phyloP scores from a whole-genome alignment of 2,797 vertebrate genomes.

The Sebastes hopkinsi region DNA sequence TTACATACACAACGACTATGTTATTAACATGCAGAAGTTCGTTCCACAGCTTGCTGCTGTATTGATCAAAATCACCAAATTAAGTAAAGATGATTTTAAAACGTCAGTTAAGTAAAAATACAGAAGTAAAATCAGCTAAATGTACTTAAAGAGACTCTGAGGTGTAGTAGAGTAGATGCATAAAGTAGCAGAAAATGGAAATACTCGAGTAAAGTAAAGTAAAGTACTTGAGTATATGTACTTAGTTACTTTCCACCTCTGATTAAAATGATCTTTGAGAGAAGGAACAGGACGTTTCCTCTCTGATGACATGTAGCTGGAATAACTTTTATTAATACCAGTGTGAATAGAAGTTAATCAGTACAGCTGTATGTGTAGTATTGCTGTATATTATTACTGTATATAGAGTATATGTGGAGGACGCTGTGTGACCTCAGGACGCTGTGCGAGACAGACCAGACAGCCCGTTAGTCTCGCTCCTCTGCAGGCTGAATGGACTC shows the following conservation, averaged over 20 bases:
- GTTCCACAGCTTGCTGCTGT: too few relatives aligned
- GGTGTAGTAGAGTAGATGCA: too few relatives aligned
- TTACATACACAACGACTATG: too few relatives aligned
- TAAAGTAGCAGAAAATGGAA: background rate
- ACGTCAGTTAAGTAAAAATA: too few relatives aligned
- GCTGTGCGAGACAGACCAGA: constrained; percentile 32
- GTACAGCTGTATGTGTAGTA: background rate
- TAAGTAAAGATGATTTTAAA: too few relatives aligned
- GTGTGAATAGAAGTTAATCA: background rate
- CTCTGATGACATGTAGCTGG: background rate
- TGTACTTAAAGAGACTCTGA: background rate
- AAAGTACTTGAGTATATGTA: background rate
- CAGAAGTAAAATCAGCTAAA: background rate
- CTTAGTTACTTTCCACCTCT: too few relatives aligned
- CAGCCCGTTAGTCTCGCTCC: constrained; percentile 49
- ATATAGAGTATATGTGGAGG: background rate
- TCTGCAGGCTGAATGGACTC: constrained; percentile 47
- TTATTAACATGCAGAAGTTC: too few relatives aligned
- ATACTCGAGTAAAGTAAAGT: background rate
- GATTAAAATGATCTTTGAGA: background rate
- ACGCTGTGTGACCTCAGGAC: constrained; percentile 25
- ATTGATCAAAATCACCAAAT: too few relatives aligned
- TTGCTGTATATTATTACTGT: background rate
- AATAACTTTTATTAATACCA: background rate
- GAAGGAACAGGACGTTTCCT: background rate